These are phyloP conservation scores for Drosophila parvula DNA, from an alignment of 1,140 invertebrate species.

Conservation along the genomic window DNA sequence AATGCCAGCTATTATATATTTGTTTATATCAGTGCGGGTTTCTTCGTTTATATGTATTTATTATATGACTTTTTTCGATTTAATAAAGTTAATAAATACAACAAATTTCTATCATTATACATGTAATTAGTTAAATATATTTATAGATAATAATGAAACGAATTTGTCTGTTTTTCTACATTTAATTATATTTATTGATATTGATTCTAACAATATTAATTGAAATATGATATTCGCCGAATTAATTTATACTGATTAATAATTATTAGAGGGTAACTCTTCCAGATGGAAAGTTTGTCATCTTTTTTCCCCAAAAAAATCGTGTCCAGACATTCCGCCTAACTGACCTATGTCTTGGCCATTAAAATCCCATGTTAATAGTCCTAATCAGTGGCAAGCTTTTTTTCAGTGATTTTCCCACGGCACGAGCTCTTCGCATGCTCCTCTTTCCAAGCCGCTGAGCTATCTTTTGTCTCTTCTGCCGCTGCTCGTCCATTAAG, in stretches of 20 bases:
- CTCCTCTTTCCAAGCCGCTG: conserved; percentile 11
- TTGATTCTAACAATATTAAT: too few relatives aligned
- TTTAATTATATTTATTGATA: too few relatives aligned
- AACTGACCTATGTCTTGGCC: conserved; percentile 49
- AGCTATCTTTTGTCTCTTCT: conserved; percentile 41
- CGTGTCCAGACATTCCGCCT: conserved; percentile 39
- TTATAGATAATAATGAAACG: too few relatives aligned
- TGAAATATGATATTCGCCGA: neutral
- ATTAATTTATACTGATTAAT: neutral
- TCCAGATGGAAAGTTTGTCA: conserved; percentile 25
- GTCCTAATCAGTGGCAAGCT: conserved; percentile 43
- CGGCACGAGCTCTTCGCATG: conserved; percentile 39
- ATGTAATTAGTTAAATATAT: too few relatives aligned
- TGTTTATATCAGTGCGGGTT: too few relatives aligned
- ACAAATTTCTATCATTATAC: too few relatives aligned
- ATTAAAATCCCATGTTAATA: conserved; percentile 27
- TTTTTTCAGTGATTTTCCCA: conserved; percentile 48
- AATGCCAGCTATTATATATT: too few relatives aligned
- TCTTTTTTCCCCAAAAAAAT: conserved; percentile 4
- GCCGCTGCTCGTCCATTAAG: conserved; percentile 26
- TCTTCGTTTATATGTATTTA: too few relatives aligned
- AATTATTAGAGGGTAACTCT: neutral
- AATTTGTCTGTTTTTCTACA: too few relatives aligned
- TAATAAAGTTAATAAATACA: too few relatives aligned
- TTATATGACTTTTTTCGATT: too few relatives aligned